Evolutionary conservation across 2,113 vertebrate genomes (phyloP), one percentile per base, ranked within the genome.

Genomic region (Isurus oxyrinchus): DNA sequence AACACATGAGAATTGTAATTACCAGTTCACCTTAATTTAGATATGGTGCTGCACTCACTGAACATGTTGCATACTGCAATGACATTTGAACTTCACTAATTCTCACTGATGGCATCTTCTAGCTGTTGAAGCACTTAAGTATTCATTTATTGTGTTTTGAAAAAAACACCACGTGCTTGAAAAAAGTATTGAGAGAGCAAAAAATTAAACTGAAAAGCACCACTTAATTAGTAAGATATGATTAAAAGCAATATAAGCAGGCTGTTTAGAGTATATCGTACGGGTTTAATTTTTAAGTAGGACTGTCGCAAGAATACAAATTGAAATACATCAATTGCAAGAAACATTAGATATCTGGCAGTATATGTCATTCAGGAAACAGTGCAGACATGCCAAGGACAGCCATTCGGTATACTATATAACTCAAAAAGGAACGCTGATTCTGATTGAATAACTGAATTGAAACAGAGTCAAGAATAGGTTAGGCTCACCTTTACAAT

Each of bases 1-100:
- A 63, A 19, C 40, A 49, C n/a, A 23, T 66, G 61, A 94, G 93
- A 72, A 69, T 94, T 95, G 94, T 44, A 67, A 95, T 94, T 69
- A 69, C 5, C 31, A 72, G 10, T 95, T 95, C 40, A 53, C 69
- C 7, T 69, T 69, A 49, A 95, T 95, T 95, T 69, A 49, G 40
- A 69, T 49, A 69, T 69, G 40, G 53, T 44, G 66, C n/a, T 66
- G 61, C 21, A 66, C 2, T 94, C 19, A 40, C 66, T 14, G 66
- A 95, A 69, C 10, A 31, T 63, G 35, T 35, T 95, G 25, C 49
- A 49, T 3, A 53, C 27, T 66, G 93, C 63, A 49, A 66, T 67
- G 21, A 67, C 61, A 7, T 94, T 94, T 94, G 93, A 94, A 94
- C n/a, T 61, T 23, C 23, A 67, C 13, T 67, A 27, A 67, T 69